A percentile compares a stretch with the other conserved stretches of the same genome.
These are phyloP conservation scores for Chesias legatella DNA, from an alignment of 2,888 invertebrate species.

Conservation along the genomic window DNA sequence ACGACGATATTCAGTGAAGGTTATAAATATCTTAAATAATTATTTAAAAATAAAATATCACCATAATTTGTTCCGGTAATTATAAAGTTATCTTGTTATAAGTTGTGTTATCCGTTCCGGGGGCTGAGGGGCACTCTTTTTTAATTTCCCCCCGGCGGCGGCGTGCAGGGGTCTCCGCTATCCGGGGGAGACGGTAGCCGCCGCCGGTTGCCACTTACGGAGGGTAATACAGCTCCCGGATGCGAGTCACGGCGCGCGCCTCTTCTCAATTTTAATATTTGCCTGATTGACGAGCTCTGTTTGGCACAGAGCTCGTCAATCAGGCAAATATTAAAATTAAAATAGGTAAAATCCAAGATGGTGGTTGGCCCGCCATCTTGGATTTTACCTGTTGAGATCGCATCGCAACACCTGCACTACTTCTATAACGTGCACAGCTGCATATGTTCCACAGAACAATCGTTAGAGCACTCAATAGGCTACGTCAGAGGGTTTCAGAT, in stretches of 20 bases:
- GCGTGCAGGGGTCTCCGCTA: no score
- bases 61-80: background rate
- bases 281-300: constrained; percentile 29
- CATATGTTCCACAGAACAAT: no score
- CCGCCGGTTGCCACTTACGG: constrained; percentile 12
- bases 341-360: no score
- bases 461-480: no score
- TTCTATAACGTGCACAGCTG: no score
- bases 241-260: constrained; percentile 24
- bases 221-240: constrained; percentile 23
- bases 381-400: constrained; percentile 6
- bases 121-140: constrained; percentile 1
- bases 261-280: constrained; percentile 32
- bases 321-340: no score
- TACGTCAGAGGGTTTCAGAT: no score
- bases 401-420: background rate
- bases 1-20: no score
- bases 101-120: background rate
- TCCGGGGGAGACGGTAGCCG: no score
- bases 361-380: constrained; percentile 8
- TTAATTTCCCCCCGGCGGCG: constrained; percentile 12
- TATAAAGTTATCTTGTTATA: background rate
- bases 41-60: no score
- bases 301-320: constrained; percentile 14
- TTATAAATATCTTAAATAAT: no score